A percentile compares a stretch with the other conserved stretches of the same genome.
Evolutionary conservation across 2,113 vertebrate species (phyloP).

Genomic region (Lycaon pictus): DNA sequence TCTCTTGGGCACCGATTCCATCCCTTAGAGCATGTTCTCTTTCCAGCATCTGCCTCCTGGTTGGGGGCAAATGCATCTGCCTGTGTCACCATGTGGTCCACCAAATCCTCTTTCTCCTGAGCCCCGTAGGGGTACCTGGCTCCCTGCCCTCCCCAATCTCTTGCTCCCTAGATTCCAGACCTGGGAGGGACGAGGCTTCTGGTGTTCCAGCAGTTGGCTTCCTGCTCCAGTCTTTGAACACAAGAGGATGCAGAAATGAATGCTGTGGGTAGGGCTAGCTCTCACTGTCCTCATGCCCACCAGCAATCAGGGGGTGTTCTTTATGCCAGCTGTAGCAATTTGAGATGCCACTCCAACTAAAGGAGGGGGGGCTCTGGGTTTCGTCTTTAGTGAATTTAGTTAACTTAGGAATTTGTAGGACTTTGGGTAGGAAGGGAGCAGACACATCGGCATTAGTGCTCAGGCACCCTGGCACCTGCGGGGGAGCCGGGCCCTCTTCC

Average conservation of each 20-base stretch:
- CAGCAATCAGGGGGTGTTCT: neutral
- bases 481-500: neutral
- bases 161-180: neutral
- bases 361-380: neutral
- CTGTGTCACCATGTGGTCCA: neutral
- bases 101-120: neutral
- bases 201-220: neutral
- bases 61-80: neutral
- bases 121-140: rapidly evolving
- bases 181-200: neutral
- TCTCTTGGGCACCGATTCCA: neutral
- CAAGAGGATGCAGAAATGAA: neutral
- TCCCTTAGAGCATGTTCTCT: neutral
- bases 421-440: neutral
- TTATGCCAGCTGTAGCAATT: neutral
- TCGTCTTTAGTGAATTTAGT: neutral
- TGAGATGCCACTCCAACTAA: neutral
- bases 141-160: neutral
- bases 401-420: neutral
- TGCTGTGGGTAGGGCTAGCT: neutral
- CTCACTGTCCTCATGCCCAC: neutral
- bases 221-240: neutral
- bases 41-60: neutral
- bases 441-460: neutral
- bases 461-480: neutral